Base-by-base conservation (phyloP, 1,140 invertebrate species). In the Drosophila obscura region DNA sequence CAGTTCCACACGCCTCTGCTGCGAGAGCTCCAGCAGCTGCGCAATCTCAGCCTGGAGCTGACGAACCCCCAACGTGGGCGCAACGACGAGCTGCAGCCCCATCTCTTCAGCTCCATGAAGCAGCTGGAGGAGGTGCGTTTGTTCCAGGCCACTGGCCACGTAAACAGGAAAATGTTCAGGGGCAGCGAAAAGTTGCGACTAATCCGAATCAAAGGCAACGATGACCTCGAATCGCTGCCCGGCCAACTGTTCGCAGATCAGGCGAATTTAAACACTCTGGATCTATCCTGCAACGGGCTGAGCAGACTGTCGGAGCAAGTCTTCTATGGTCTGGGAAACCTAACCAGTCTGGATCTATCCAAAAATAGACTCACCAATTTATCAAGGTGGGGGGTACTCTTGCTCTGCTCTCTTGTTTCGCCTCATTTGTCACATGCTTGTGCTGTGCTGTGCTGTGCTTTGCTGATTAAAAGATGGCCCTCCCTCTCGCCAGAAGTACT, bases 131-230 rank as follows among this genome's bases (percentile, higher is more conserved):
- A 93, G 61, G 85, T 95, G 49, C 76, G 92, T 13, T 77, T 95
- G 11, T 87, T 92, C 43, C 71, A 63, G 11, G 73, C 68, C 48
- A 68, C 71, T 0, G 50, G 19, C 0, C 48, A 45, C 11, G 41
- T 95, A 16, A 93, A 94, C 2, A 91, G 92, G 49, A 91, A 94
- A 59, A 76, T 95, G 19, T 94, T 96, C 62, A 92, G 85, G 45
- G 93, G 93, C 61, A 94, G 93, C 5, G 65, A 80, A 1, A 87
- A 91, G 9, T 82, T 95, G 53, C 92, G 79, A 22, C 93, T 93
- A 63, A 92, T 95, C 72, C 93, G 91, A 41, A 85, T 96, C 53
- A 91, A 93, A 35, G 90, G 91, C 43, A 96, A 96, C 77, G 85
- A 91, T 6, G 63, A 78, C 2, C 82, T 96, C 2, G 79, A 39